Percentiles rank a stretch among this genome's conserved stretches.
Evolutionary conservation across 2,888 invertebrate species (phyloP).

Genomic region (Steinernema hermaphroditum): DNA sequence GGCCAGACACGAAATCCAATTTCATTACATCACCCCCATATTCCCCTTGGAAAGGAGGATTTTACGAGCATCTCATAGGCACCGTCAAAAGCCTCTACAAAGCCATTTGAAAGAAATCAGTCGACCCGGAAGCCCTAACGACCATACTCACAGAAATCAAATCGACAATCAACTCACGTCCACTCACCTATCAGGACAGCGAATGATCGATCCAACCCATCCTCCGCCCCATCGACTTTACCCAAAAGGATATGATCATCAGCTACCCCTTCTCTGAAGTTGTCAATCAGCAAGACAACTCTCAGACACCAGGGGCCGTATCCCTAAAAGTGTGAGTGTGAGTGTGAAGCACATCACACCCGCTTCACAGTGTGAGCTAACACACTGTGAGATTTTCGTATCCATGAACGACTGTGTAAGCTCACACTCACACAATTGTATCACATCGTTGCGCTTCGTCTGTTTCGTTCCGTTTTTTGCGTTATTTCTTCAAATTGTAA

Average conservation of each 20-base stretch:
- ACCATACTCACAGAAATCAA: neutral
- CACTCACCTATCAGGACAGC: conserved; percentile 34
- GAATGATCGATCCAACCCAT: neutral
- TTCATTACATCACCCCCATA: neutral
- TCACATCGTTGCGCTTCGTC: no score
- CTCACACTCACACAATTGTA: no score
- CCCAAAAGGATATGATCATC: conserved; percentile 26
- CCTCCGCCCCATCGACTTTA: conserved; percentile 39
- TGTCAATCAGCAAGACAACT: conserved; percentile 7
- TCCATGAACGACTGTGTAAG: no score
- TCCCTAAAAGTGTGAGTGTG: no score
- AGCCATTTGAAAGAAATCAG: neutral
- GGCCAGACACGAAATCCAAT: neutral
- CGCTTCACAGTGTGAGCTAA: no score
- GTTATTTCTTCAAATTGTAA: no score
- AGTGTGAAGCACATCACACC: no score
- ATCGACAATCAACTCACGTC: conserved; percentile 34
- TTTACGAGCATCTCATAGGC: neutral
- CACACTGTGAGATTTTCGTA: no score
- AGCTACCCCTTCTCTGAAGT: neutral
- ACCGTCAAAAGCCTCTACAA: neutral
- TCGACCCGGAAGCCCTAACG: neutral
- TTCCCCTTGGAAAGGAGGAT: neutral
- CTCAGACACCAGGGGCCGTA: conserved; percentile 29
- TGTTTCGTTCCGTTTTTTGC: no score